phyloP scores from a whole-genome alignment of 2,113 vertebrate genomes.

The Prinia subflava region DNA sequence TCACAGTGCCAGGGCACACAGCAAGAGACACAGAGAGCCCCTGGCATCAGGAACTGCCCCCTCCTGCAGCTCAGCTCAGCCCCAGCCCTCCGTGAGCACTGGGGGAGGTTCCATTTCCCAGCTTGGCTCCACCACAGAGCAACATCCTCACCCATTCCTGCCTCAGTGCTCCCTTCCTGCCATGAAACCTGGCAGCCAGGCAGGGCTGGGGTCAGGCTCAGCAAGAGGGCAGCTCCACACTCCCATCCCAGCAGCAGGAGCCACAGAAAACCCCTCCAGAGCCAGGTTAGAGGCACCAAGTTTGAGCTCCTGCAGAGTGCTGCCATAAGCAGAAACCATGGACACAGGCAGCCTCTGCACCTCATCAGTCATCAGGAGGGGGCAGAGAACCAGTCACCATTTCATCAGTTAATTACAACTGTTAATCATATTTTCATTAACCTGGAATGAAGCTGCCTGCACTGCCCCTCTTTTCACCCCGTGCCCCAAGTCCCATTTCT shows the following conservation, averaged over 20 bases:
- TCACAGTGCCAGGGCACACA: background rate
- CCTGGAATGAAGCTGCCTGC: background rate
- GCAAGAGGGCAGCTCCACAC: background rate
- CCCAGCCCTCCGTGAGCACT: background rate
- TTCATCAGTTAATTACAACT: slow-evolving; percentile 54
- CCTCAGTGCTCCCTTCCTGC: background rate
- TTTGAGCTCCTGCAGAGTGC: background rate
- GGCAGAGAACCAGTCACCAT: background rate
- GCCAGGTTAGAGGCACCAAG: background rate
- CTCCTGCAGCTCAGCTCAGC: background rate
- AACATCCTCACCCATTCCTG: background rate
- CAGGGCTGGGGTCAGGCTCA: background rate
- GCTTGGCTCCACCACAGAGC: background rate
- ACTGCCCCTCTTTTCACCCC: background rate
- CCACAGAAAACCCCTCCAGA: background rate
- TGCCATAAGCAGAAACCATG: slow-evolving; percentile 21
- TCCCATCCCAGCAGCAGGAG: background rate
- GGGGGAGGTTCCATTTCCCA: background rate
- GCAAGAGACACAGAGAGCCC: background rate
- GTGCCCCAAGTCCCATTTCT: background rate
- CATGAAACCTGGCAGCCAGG: background rate
- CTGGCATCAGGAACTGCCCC: background rate
- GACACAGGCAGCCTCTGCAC: background rate
- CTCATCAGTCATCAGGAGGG: slow-evolving; percentile 21
- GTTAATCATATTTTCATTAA: slow-evolving; percentile 64